phyloP scores from a whole-genome alignment of 2,797 vertebrate genomes.

The Hypotaenidia philippensis region DNA sequence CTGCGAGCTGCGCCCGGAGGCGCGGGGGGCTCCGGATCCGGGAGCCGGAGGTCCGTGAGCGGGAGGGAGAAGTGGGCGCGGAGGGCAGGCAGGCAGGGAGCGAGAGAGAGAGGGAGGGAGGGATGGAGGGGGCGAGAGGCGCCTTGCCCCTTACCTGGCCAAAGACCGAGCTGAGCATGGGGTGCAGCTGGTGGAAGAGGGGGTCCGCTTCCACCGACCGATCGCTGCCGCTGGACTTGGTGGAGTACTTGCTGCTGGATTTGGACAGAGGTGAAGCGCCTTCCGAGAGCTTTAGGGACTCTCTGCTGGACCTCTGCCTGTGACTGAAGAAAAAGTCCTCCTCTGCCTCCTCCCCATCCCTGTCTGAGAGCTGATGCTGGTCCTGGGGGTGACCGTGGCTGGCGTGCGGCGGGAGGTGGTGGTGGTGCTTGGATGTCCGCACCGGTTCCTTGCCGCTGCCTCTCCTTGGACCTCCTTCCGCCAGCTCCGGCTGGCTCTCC shows the following conservation, averaged over 20 bases:
- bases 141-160: conserved; percentile 84
- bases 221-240: conserved; percentile 82
- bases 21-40: neutral
- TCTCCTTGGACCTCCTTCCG: conserved; percentile 78
- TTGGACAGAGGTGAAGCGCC: conserved; percentile 81
- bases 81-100: neutral
- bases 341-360: conserved; percentile 76
- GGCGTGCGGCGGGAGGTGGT: conserved; percentile 68
- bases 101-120: neutral
- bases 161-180: conserved; percentile 94
- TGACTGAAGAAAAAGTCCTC: conserved; percentile 72
- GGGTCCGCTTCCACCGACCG: conserved; percentile 85
- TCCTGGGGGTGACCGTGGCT: conserved; percentile 76
- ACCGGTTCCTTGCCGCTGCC: conserved; percentile 40
- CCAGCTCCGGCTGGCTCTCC: conserved; percentile 76
- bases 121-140: neutral
- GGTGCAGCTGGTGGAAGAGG: conserved; percentile 84
- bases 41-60: neutral
- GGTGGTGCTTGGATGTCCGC: conserved; percentile 72
- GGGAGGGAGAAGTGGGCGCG: neutral
- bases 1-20: neutral
- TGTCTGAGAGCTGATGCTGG: conserved; percentile 70
- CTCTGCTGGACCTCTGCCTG: conserved; percentile 69
- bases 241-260: conserved; percentile 84
- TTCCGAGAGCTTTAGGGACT: conserved; percentile 65